These are phyloP conservation scores for Microcebus lehilahytsara DNA, from an alignment of 2,113 vertebrate species.

Conservation along the genomic window DNA sequence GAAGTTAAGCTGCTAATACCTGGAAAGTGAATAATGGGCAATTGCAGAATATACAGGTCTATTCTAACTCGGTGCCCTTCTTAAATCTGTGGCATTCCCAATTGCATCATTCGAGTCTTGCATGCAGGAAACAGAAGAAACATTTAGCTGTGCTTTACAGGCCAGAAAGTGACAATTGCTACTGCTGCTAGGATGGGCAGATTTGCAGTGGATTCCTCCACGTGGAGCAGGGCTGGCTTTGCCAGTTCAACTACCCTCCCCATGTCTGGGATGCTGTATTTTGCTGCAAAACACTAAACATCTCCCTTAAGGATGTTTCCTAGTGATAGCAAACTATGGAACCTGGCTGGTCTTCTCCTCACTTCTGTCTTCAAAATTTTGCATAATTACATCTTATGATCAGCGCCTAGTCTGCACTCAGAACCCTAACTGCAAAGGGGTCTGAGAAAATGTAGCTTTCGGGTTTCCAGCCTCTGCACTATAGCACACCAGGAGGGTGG, in stretches of 20 bases:
- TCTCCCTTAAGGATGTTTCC: neutral
- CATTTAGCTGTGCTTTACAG: neutral
- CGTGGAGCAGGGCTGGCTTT: neutral
- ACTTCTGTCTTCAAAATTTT: neutral
- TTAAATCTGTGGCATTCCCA: neutral
- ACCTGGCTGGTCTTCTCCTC: neutral
- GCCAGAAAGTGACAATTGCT: neutral
- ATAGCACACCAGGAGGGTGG: neutral
- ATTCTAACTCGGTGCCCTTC: neutral
- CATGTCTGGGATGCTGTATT: neutral
- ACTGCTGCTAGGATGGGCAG: neutral
- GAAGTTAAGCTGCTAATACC: neutral
- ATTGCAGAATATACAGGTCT: neutral
- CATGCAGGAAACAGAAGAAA: neutral
- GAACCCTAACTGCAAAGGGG: neutral
- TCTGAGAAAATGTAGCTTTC: neutral
- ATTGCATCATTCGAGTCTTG: neutral
- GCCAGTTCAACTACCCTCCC: neutral
- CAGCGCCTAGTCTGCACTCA: neutral
- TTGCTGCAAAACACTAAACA: neutral
- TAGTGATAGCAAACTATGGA: neutral
- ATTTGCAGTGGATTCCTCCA: too few species aligned
- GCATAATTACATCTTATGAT: neutral
- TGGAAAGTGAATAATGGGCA: neutral
- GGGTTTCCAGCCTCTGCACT: neutral